Evolutionary conservation across 2,113 vertebrate species (phyloP), one percentile per base, ranked within the genome.

Genomic region (Sapajus apella): DNA sequence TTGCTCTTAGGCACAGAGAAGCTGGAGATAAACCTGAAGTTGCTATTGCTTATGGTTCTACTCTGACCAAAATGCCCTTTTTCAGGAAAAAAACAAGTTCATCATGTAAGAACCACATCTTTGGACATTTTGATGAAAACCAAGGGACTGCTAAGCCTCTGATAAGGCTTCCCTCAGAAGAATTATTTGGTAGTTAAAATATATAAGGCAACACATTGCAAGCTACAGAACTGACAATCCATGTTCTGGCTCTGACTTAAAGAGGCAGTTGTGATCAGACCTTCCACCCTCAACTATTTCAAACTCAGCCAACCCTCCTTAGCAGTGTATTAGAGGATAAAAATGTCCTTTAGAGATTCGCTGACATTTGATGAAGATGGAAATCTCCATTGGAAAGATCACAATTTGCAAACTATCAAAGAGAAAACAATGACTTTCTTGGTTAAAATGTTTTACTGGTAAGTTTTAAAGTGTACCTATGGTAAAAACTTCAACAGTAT

Each of bases 151-250:
- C 37, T 64, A 40, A 91, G 35, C 10, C 80, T 87, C 52, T 85
- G 68, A 20, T 75, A 95, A 93, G 37, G 21, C 68, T 87, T 55
- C 70, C 61, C 27, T 58, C 40, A 43, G 40, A 90, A 84, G 18
- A 75, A 83, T 79, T 90, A 91, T 80, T 88, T 66, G 73, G 61
- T 84, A 70, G 16, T 50, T 84, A 87, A 77, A 84, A 91, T 50
- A 64, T 40, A 52, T 7, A 84, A 87, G 47, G 13, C 17, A 84
- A 40, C 40, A 61, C 91, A 80, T 12, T 64, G 3, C 40, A 52
- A 89, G 30, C 79, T 40, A 32, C n/a, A 61, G 35, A 82, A 91
- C n/a, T 73, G 12, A 88, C 30, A 25, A 56, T 81, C 45, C 30
- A 61, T 45, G 72, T 77, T 86, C n/a, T 77, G 68, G 45, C 37